Percentiles rank a stretch among this genome's conserved stretches.
phyloP scores from a whole-genome alignment of 2,888 invertebrate species.

The Drosophila bunnanda region DNA sequence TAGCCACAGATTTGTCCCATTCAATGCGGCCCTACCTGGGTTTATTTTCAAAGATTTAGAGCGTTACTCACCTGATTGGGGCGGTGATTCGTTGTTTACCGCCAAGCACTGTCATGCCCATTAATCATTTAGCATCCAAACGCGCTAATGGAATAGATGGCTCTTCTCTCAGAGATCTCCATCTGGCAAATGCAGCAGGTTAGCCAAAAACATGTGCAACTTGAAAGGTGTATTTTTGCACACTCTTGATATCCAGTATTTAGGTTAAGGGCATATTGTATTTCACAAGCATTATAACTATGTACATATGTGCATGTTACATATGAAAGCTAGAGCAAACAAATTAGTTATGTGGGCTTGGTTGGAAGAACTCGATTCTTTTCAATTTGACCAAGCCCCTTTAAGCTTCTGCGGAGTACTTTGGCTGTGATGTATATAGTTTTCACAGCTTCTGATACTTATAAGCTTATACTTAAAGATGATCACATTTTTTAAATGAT shows the following conservation, averaged over 20 bases:
- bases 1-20: slow-evolving; percentile 29
- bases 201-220: neutral
- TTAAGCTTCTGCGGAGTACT: neutral
- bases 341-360: slow-evolving; percentile 7
- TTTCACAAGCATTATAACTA: neutral
- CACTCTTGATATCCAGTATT: neutral
- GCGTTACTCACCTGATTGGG: slow-evolving; percentile 25
- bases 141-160: slow-evolving; percentile 39
- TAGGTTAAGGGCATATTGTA: neutral
- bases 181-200: slow-evolving; percentile 4
- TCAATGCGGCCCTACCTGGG: slow-evolving; percentile 22
- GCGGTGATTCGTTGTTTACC: slow-evolving; percentile 41
- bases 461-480: neutral
- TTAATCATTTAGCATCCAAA: slow-evolving; percentile 51
- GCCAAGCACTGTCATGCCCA: slow-evolving; percentile 29
- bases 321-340: slow-evolving; percentile 6
- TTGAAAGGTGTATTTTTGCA: neutral
- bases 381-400: neutral
- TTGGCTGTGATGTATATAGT: neutral
- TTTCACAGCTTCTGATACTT: too few species aligned
- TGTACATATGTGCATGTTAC: neutral
- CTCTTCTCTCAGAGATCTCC: slow-evolving; percentile 1
- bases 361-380: neutral
- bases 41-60: slow-evolving; percentile 1
- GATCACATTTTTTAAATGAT: neutral